Evolutionary conservation across 1,140 invertebrate species (phyloP).

Genomic region (Augochlora pura): DNA sequence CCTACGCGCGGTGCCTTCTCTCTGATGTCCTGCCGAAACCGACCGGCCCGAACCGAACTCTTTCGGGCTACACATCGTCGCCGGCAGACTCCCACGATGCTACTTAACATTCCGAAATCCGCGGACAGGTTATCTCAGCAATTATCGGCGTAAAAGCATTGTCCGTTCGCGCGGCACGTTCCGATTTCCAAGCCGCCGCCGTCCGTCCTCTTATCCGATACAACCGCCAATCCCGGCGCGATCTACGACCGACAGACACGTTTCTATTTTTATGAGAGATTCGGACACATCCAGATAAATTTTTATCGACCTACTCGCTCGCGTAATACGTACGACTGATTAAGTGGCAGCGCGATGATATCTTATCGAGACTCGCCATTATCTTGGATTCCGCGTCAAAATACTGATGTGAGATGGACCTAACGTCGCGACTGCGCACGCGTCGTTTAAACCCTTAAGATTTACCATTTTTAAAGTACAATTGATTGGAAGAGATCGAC

Average conservation of each 20-base stretch:
- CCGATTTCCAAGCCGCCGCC: not conserved
- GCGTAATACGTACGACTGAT: too few species aligned
- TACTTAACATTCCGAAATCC: not conserved
- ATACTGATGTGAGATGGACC: not conserved
- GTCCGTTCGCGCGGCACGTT: not conserved
- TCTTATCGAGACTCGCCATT: not conserved
- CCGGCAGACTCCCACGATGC: conserved; percentile 55
- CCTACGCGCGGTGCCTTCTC: conserved; percentile 37
- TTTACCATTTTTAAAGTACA: too few species aligned
- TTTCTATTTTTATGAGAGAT: not conserved
- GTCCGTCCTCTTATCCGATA: not conserved
- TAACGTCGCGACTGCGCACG: not conserved
- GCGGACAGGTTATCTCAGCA: not conserved
- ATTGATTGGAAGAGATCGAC: too few species aligned
- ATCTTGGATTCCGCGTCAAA: not conserved
- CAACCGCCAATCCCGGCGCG: not conserved
- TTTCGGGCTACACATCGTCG: not conserved
- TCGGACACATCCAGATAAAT: not conserved
- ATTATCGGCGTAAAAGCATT: not conserved
- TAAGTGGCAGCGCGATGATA: not conserved
- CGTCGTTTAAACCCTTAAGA: too few species aligned
- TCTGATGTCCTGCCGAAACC: conserved; percentile 49
- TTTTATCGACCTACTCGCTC: not conserved
- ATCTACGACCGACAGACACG: not conserved
- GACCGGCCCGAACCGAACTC: not conserved